Base-by-base conservation (phyloP, 2,888 invertebrate genomes). In the Rhaphigaster nebulosa region DNA sequence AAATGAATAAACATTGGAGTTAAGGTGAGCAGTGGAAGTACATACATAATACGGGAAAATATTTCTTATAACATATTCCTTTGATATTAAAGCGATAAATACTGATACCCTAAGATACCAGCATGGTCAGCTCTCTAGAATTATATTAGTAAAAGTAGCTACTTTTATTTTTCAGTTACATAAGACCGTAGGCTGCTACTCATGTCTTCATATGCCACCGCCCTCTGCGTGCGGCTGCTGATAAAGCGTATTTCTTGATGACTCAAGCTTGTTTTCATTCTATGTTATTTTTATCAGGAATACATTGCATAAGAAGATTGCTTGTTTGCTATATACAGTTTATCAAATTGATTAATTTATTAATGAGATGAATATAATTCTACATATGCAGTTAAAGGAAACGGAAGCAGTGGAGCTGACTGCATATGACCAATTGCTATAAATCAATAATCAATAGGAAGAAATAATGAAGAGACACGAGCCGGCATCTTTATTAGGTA, bases 401-500 rank as follows among this genome's bases (percentile, higher is more conserved):
- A 38, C 70, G 70, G 70, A 76, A 76, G 70, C 18, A 8, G 23
- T 10, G 70, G 38, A 76, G 38, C 34, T 20, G 70, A 76, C 70
- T 76, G 20, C 70, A 76, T 76, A 76, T 10, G 34, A 8, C 70
- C 70, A 38, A 76, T 38, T 38, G 70, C 70, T 38, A 76, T 76
- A 76, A 38, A 76, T 76, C 70, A 76, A 76, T 76, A 38, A 76
- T 38, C 34, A 76, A 76, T 76, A 76, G 70, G 70, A 76, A 76
- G 70, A 76, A 76, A 76, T 76, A 76, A 70, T 70, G 70, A 70
- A 76, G 34, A 38, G 34, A 38, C 70, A 38, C 34, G 70, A 38
- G 70, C 70, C 10, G 70, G 38, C 70, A 76, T 76, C 70, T 76
- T 76, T 76, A 84, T 84, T 84, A 84, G 45, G 84, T 84, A 84